Base-by-base conservation (phyloP, 2,888 invertebrate genomes). In the Phengaris arion region DNA sequence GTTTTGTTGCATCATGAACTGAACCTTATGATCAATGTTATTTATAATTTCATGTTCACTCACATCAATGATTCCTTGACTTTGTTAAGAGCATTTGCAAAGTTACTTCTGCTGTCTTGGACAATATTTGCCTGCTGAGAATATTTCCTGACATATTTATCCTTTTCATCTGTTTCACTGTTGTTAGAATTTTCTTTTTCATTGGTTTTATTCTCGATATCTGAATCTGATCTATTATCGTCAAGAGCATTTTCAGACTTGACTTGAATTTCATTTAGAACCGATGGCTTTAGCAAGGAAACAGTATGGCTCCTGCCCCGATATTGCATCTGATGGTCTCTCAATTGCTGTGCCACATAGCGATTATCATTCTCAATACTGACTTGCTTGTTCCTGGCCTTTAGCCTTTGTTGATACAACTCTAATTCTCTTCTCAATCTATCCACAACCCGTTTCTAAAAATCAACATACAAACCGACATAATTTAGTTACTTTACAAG, bases 391-490 rank as follows among this genome's bases (percentile, higher is more conserved):
- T 93, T 93, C 76, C 89, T 87, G 8, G 89, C 85, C 81, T 91
- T 93, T 46, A 94, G 80, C 54, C 89, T 85, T 79, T 92, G 91
- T 82, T 94, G 94, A 81, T 94, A 94, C 13, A 93, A 80, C 79
- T 96, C 94, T 68, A 95, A 85, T 81, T 95, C 95, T 81, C 92
- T 92, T 72, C 95, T 88, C 80, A 95, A 86, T 81, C 94, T 90
- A 77, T 94, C 94, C 45, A 95, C 90, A 46, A 95, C 94, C 80
- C 93, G 85, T 88, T 94, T 95, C 95, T 95, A 87, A 78, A 89
- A 88, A 78, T 48, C 7, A 48, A 59, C 57, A 15, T 15, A 57
- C 15, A 59, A 15, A 59, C 15, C 8, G n/a, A 6, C 55, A 55
- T 6, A 48, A 48, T 5, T 48, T 48, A 48, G 6, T 7, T 48